Percentiles rank a stretch among this genome's conserved stretches.
Evolutionary conservation across 2,113 vertebrate genomes (phyloP).

Genomic region (Naja naja): DNA sequence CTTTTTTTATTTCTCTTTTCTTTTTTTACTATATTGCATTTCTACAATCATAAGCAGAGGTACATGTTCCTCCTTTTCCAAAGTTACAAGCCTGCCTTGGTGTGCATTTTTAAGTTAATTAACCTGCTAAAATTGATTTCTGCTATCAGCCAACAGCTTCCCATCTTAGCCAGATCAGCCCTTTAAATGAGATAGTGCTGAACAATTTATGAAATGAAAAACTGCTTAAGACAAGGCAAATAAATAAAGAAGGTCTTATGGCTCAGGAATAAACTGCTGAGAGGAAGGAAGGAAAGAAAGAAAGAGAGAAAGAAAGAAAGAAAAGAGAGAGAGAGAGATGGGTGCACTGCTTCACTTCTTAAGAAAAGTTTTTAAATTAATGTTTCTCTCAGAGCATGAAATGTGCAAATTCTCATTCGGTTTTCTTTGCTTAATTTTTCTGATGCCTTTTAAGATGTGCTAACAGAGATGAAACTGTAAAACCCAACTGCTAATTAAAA

Average conservation of each 20-base stretch:
- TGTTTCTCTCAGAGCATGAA: slow-evolving; percentile 6
- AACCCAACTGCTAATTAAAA: slow-evolving; percentile 18
- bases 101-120: slow-evolving; percentile 30
- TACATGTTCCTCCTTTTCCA: background rate
- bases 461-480: slow-evolving; percentile 41
- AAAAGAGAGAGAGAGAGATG: background rate
- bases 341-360: background rate
- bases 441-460: background rate
- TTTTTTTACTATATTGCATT: background rate
- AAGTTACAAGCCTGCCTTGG: background rate
- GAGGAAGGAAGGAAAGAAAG: background rate
- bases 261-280: background rate
- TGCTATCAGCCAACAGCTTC: background rate
- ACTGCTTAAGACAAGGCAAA: background rate
- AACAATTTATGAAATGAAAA: slow-evolving; percentile 24
- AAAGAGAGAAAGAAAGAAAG: background rate
- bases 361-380: fast-evolving
- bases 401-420: background rate
- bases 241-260: background rate
- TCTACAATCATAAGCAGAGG: slow-evolving; percentile 27
- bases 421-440: background rate
- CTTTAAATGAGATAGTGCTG: background rate
- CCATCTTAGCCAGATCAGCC: background rate
- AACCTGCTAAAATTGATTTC: slow-evolving; percentile 34
- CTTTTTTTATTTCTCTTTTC: no score